phyloP scores from a whole-genome alignment of 1,140 invertebrate species.

The Alviniconcha marisindica region DNA sequence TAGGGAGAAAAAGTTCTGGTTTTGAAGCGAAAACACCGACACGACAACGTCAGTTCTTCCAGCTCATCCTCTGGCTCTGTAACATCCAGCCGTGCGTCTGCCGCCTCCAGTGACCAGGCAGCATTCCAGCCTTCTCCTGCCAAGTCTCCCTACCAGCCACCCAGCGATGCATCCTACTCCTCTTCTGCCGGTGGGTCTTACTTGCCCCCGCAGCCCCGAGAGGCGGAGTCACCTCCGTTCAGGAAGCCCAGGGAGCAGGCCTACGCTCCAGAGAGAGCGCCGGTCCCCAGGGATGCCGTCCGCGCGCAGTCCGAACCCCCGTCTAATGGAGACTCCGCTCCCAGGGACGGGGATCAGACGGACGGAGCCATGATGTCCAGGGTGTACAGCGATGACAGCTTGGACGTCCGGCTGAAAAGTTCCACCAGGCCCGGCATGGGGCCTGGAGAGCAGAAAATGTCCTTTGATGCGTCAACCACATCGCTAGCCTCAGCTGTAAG shows the following conservation, averaged over 20 bases:
- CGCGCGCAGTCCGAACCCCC: slow-evolving; percentile 57
- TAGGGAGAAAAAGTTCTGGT: slow-evolving; percentile 63
- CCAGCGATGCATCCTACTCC: not conserved
- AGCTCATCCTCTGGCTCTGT: not conserved
- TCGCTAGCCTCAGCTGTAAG: slow-evolving; percentile 52
- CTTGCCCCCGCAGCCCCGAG: too few relatives aligned
- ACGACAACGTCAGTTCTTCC: slow-evolving; percentile 34
- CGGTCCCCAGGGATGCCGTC: slow-evolving; percentile 6
- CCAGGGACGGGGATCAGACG: slow-evolving; percentile 32
- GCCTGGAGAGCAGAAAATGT: not conserved
- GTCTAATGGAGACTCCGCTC: not conserved
- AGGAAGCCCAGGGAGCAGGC: too few relatives aligned
- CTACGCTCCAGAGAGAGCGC: too few relatives aligned
- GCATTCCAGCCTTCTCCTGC: not conserved
- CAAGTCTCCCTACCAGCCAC: not conserved
- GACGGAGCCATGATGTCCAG: slow-evolving; percentile 58
- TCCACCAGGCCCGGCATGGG: slow-evolving; percentile 27
- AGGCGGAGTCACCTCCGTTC: too few relatives aligned
- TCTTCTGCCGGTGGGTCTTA: not conserved
- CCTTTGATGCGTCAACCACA: slow-evolving; percentile 35
- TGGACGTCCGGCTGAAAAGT: slow-evolving; percentile 42
- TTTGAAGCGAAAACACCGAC: slow-evolving; percentile 58
- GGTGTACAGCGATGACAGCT: slow-evolving; percentile 48
- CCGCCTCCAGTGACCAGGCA: not conserved
- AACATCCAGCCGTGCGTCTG: not conserved